Evolutionary conservation across 2,888 invertebrate genomes (phyloP), one percentile per base, ranked within the genome.

Genomic region (Ellobium chinense): DNA sequence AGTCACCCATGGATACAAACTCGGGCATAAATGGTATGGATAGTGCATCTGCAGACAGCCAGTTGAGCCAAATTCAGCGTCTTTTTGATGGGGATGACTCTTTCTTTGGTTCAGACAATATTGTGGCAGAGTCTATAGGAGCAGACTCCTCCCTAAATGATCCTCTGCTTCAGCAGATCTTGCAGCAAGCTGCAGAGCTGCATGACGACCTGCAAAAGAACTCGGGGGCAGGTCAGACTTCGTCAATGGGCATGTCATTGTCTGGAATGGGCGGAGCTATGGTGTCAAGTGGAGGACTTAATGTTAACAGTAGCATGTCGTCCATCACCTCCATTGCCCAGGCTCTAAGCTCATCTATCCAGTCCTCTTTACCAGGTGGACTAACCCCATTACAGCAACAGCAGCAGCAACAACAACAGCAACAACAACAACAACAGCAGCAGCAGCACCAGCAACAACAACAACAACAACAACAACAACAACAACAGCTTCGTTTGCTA

Each of bases 101-200:
- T 14, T 34, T 73, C 36, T 73, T 79, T 54, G 54, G 39, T 24
- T 18, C 27, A 21, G 79, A 65, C 18, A 27, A 39, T 56, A 34
- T 73, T n/a, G 65, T 65, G 31, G 39, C 34, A 18, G 73, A 65
- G 14, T 46, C 65, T 14, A 36, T 73, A 4, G 36, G 56, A 14
- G 88, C 87, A 58, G 88, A 87, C 54, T 78, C 75, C 5, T 68
- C 85, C 36, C 76, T 73, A 9, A 80, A 85, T 7, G 89, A 92
- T 72, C 91, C 91, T 7, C 94, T 96, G 83, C 94, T 98, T 74
- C 97, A 97, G 2, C 96, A 96, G 89, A 95, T 98, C 87, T 93
- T 98, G 86, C 97, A 98, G 93, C 96, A 96, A 92, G 96, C 97
- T 82, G 96, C 97, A 91, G 97, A 97, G 85, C 95, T 96, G 90